These are phyloP conservation scores for Aulostomus chinensis DNA, from an alignment of 2,797 vertebrate species.

Conservation along the genomic window DNA sequence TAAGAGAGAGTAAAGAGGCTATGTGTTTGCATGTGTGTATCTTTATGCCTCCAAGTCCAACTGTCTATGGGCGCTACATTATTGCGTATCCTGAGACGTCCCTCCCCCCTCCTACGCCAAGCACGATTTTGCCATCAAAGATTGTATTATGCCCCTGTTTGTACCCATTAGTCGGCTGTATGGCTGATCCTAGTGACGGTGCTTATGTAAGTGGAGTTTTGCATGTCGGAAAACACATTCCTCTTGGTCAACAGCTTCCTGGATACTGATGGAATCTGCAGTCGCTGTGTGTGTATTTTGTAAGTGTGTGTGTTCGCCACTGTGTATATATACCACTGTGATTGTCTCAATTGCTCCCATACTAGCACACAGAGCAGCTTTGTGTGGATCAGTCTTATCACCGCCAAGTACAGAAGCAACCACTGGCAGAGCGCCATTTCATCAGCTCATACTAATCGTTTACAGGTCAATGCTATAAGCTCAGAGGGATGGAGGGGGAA, in stretches of 20 bases:
- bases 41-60: conserved; percentile 27
- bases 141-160: conserved; percentile 27
- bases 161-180: conserved; percentile 34
- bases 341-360: conserved; percentile 37
- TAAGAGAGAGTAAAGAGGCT: conserved; percentile 18
- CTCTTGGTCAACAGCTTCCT: conserved; percentile 60
- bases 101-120: neutral
- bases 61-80: conserved; percentile 13
- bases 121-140: conserved; percentile 21
- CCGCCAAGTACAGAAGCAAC: neutral
- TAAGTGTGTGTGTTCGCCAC: conserved; percentile 5
- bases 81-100: conserved; percentile 23
- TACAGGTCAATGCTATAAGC: conserved; percentile 9
- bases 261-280: conserved; percentile 69
- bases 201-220: conserved; percentile 58
- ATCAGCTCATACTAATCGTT: conserved; percentile 6
- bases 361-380: conserved; percentile 32
- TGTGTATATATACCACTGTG: conserved; percentile 11
- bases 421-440: conserved; percentile 4
- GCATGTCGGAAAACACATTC: conserved; percentile 62
- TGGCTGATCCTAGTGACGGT: conserved; percentile 31
- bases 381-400: conserved; percentile 26
- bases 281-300: conserved; percentile 27
- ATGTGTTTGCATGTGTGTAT: neutral
- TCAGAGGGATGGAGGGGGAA: neutral